Base-by-base conservation (phyloP, 2,888 invertebrate species). In the Clusia tigrina region DNA sequence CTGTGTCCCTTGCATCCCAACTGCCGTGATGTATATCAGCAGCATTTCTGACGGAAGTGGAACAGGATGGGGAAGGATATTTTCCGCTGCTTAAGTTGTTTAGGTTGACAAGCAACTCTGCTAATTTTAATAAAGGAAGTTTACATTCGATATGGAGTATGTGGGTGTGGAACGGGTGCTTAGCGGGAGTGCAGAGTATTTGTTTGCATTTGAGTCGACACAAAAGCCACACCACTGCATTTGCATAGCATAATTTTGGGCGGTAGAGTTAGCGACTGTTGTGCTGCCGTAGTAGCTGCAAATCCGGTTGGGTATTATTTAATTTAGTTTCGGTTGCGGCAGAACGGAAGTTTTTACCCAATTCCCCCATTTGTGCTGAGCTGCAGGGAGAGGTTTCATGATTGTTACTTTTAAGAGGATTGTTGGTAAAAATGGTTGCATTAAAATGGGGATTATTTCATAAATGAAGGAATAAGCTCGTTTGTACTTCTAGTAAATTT, bases 91-190 rank as follows among this genome's bases (percentile, higher is more conserved):
- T 51, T 51, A n/a, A 23, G 20, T 20, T 42, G 42, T n/a, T n/a
- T 42, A 17, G 3, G 42, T n/a, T n/a, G 42, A 6, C 9, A 42
- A 3, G 42, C 42, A 42, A 42, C 42, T 12, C 52, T 23, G 17
- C 23, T 25, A 53, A 72, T 72, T 71, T 73, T 70, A 70, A 70
- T 73, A 73, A 72, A 67, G 73, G 65, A 67, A 68, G 73, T 71
- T 68, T 60, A 62, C 54, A 66, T 60, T n/a, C n/a, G n/a, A n/a
- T 62, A 18, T 59, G 56, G 55, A 54, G 52, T 32, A 55, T 12
- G n/a, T 57, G 38, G 25, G 62, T 62, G 66, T 22, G 32, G 32
- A 67, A 54, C 63, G 66, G 59, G 46, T 51, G 42, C 3, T 32
- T 42, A 6, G 22, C 20, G 22, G 17, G 52, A 32, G 48, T 26